Base-by-base conservation (phyloP, 1,140 invertebrate genomes). In the Bombus superbus region DNA sequence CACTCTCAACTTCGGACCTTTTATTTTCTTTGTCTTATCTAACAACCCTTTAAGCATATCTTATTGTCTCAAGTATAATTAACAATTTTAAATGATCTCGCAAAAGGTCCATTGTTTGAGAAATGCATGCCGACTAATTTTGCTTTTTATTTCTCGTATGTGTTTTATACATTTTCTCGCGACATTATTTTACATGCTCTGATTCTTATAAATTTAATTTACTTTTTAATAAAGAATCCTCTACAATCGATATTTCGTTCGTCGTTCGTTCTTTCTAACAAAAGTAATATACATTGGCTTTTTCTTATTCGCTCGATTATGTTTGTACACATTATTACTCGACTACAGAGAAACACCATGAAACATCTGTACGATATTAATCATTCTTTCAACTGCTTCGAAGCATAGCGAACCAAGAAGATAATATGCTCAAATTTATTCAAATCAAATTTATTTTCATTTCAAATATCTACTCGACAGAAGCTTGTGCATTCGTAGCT, bases 1-100 rank as follows among this genome's bases (percentile, higher is more conserved):
- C 32, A 59, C 44, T 64, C 75, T 88, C 80, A 77, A 83, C 85
- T 86, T 83, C 86, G 87, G 85, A 92, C 83, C 85, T 81, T 87
- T 73, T 71, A 40, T n/a, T 53, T 8, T 10, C 15, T 35, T 68
- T 35, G 18, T 32, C 32, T 32, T 5, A 32, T 62, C 9, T 25
- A 11, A 38, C 3, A 38, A 9, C 13, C 8, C 8, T 15, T 22
- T 2, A 66, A 42, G n/a, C 6, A 42, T 42, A 71, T 71, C 28
- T 71, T n/a, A 53, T 53, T 53, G 47, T 53, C 47, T 53, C 47
- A 53, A 53, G 6, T 53, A 53, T 53, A 53, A 53, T 22, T 22
- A 53, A 53, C 6, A 53, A 53, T 53, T 53, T 22, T 53, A 22
- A 76, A 38, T 15, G 10, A 32, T 59, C 38, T 22, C 2, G 68